Conservation (phyloP, 2,113 vertebrate species). For the Apodemus speciosus region DNA sequence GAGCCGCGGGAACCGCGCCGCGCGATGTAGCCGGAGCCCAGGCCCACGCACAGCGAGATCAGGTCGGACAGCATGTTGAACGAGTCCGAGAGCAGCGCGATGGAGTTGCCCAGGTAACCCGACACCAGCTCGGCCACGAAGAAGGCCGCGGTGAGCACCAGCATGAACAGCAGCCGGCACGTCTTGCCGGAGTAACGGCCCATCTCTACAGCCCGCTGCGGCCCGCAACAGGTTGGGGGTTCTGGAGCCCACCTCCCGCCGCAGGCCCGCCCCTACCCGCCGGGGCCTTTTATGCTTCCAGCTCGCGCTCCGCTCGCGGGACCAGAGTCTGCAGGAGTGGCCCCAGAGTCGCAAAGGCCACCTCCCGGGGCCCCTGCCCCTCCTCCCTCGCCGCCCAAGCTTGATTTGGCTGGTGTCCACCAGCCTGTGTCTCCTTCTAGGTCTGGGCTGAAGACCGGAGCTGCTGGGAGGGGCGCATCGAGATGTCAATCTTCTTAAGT, state of each 20-base stretch:
- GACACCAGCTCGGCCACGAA: constrained; percentile 91
- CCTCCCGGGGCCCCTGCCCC: constrained; percentile 25
- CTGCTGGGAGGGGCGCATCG: neutral
- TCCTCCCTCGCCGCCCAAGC: neutral
- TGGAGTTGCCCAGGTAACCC: constrained; percentile 91
- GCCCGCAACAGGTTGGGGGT: constrained; percentile 29
- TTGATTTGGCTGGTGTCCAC: constrained; percentile 41
- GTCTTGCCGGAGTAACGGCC: constrained; percentile 90
- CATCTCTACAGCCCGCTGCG: constrained; percentile 77
- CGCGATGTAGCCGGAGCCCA: constrained; percentile 84
- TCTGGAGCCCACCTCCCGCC: neutral
- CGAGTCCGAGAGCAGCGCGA: constrained; percentile 91
- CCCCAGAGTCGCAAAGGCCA: neutral
- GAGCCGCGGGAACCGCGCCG: constrained; percentile 79
- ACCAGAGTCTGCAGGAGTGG: constrained; percentile 71
- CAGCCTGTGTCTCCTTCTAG: neutral
- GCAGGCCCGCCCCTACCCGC: neutral
- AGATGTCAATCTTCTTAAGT: neutral
- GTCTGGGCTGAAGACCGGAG: neutral
- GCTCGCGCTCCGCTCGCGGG: neutral
- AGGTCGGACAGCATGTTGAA: constrained; percentile 93
- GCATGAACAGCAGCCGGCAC: constrained; percentile 89
- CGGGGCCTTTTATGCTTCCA: constrained; percentile 20
- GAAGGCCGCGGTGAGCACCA: constrained; percentile 88
- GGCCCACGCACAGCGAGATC: constrained; percentile 89